Conservation (phyloP, 2,797 vertebrate species). For the Oreochromis grahami region DNA sequence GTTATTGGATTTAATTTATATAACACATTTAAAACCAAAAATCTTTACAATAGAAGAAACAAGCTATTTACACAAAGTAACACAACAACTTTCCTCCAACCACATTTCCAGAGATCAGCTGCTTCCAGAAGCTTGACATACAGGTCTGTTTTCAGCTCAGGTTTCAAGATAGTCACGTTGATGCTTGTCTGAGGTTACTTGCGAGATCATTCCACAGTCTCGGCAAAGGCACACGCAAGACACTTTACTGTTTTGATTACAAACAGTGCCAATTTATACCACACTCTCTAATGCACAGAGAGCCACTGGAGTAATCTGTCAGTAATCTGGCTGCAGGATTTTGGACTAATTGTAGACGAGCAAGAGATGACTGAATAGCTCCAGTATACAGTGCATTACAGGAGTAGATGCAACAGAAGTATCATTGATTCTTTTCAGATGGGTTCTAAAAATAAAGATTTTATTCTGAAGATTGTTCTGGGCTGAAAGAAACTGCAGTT, state of each 20-base stretch:
- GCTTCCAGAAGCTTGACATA: not conserved
- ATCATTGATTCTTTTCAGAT: not conserved
- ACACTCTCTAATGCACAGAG: not conserved
- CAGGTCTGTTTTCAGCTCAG: not conserved
- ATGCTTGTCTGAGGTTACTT: not conserved
- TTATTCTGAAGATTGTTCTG: not conserved
- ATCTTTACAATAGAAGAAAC: not conserved
- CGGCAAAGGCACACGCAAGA: not conserved
- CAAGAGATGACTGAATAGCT: not conserved
- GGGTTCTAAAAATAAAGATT: not conserved
- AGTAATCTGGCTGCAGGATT: not conserved
- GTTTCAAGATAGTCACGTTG: not conserved
- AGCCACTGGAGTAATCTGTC: not conserved
- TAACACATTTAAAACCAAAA: not conserved
- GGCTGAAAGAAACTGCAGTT: not conserved
- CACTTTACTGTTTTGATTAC: not conserved
- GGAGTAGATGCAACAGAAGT: not conserved
- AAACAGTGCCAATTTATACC: not conserved
- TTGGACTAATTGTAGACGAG: not conserved
- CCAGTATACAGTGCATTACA: not conserved
- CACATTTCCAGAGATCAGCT: not conserved
- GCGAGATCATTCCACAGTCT: not conserved
- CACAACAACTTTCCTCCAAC: not conserved
- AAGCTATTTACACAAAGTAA: not conserved
- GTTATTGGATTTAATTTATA: not conserved